Conservation (phyloP, 2,888 invertebrate genomes). For the Cheilosia grossa region DNA sequence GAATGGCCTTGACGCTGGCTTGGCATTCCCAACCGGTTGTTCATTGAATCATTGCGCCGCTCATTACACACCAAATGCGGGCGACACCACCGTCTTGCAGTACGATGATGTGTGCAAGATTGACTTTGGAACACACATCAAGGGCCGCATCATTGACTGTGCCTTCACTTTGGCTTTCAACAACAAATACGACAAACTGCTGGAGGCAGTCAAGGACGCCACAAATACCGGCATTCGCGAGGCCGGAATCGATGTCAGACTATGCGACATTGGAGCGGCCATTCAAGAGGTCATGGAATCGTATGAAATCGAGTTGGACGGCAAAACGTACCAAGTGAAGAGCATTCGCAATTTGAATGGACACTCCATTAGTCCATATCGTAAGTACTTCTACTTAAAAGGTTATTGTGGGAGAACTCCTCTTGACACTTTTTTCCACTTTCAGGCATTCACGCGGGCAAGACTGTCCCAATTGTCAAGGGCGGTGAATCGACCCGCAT, state of each 20-base stretch:
- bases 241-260: conserved; percentile 97
- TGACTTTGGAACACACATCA: conserved; percentile 99
- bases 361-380: conserved; percentile 99
- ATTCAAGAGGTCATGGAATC: conserved; percentile 99
- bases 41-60: conserved; percentile 99
- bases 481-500: conserved; percentile 98
- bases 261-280: conserved; percentile 98
- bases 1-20: conserved; percentile 96
- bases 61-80: conserved; percentile 99
- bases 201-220: conserved; percentile 98
- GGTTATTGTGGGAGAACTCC: background rate
- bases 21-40: conserved; percentile 98
- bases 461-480: conserved; percentile 99
- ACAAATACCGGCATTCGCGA: conserved; percentile 98
- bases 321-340: conserved; percentile 97
- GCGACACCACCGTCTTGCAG: conserved; percentile 96
- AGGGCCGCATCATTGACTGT: conserved; percentile 99
- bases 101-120: conserved; percentile 99
- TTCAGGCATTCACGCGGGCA: conserved; percentile 95
- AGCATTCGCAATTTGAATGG: conserved; percentile 99
- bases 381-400: conserved; percentile 85
- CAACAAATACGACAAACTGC: conserved; percentile 96
- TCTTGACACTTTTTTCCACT: conserved; percentile 21
- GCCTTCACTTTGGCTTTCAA: conserved; percentile 99
- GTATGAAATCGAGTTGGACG: conserved; percentile 98